Evolutionary conservation across 1,140 invertebrate genomes (phyloP).

Genomic region (Rhopalosiphum padi): DNA sequence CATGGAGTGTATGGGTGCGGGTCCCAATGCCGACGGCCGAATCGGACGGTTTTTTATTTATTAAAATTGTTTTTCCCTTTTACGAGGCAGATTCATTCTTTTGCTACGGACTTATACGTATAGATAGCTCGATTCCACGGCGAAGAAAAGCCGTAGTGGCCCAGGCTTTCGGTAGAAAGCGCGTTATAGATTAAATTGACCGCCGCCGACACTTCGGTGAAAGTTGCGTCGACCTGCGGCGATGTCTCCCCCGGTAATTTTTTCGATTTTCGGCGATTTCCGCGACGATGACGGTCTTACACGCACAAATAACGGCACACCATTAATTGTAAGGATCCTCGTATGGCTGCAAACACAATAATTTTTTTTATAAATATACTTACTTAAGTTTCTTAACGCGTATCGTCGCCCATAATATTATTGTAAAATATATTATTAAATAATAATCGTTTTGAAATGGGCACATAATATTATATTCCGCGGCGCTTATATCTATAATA

Average conservation of each 20-base stretch:
- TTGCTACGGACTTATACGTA: too few relatives aligned
- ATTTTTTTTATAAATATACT: neutral
- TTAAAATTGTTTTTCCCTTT: too few relatives aligned
- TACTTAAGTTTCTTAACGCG: neutral
- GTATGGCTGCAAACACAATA: neutral
- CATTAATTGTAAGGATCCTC: neutral
- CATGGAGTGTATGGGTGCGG: neutral
- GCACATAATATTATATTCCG: neutral
- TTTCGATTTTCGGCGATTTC: neutral
- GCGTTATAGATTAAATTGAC: conserved; percentile 48
- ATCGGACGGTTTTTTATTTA: neutral
- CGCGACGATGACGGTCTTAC: neutral
- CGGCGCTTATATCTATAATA: neutral
- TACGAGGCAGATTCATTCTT: neutral
- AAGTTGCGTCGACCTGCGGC: neutral
- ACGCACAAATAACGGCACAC: neutral
- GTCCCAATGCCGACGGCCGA: too few relatives aligned
- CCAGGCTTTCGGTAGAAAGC: neutral
- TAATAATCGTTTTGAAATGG: neutral
- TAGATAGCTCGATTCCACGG: neutral
- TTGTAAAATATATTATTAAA: neutral
- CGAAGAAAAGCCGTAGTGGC: neutral
- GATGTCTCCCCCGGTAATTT: neutral
- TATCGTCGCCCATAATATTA: neutral
- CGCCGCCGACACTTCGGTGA: neutral